Evolutionary conservation across 2,888 invertebrate genomes (phyloP).

Genomic region (Caenorhabditis sinica): DNA sequence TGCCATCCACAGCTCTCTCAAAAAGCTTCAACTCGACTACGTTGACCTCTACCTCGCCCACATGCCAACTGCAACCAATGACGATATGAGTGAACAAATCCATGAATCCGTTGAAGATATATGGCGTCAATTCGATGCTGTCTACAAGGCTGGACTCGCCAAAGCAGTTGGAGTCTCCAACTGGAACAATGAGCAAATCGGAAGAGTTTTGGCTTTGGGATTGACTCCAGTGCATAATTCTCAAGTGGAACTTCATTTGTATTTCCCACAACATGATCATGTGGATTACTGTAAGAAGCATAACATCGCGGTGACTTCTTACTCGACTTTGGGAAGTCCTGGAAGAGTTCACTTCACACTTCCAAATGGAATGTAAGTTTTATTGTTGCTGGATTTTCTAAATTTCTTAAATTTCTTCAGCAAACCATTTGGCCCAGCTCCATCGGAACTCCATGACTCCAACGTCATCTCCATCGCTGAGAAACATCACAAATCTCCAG

Average conservation of each 20-base stretch:
- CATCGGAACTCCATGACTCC: conserved; percentile 68
- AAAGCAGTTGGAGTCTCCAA: conserved; percentile 93
- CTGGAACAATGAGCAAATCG: conserved; percentile 89
- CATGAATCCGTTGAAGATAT: conserved; percentile 74
- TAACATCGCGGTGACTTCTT: conserved; percentile 86
- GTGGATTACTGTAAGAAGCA: conserved; percentile 86
- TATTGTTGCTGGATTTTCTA: not conserved
- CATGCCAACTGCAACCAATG: conserved; percentile 87
- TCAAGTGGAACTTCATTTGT: conserved; percentile 89
- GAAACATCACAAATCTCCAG: conserved; percentile 73
- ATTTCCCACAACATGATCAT: conserved; percentile 89
- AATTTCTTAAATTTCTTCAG: conserved; percentile 28
- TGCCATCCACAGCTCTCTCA: conserved; percentile 83
- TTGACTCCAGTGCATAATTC: conserved; percentile 85
- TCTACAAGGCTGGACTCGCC: conserved; percentile 88
- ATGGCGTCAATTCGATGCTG: conserved; percentile 80
- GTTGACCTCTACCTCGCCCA: conserved; percentile 92
- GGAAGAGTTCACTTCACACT: conserved; percentile 77
- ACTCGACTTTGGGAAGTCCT: conserved; percentile 84
- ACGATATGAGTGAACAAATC: conserved; percentile 57
- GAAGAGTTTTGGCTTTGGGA: conserved; percentile 85
- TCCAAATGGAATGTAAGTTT: conserved; percentile 70
- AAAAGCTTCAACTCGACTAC: conserved; percentile 89
- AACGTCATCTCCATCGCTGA: conserved; percentile 85
- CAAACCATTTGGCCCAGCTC: conserved; percentile 72